phyloP scores from a whole-genome alignment of 2,797 vertebrate species.

The Octomys mimax region DNA sequence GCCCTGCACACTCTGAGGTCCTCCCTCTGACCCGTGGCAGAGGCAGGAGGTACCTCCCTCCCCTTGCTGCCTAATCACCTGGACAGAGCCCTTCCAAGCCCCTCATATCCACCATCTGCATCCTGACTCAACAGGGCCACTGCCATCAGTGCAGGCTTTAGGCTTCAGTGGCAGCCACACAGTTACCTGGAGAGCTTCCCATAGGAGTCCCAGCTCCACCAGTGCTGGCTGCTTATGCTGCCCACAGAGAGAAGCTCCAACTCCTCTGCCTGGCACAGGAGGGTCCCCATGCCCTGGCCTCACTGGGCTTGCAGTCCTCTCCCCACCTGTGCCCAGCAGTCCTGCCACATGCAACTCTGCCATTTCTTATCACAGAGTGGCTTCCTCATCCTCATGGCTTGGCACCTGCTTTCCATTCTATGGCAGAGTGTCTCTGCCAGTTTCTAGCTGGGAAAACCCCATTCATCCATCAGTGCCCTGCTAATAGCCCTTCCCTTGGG shows the following conservation, averaged over 20 bases:
- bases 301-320: not conserved
- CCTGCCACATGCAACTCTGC: not conserved
- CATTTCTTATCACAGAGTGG: not conserved
- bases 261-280: not conserved
- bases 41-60: not conserved
- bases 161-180: not conserved
- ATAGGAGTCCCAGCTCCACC: not conserved
- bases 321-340: not conserved
- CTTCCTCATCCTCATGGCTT: not conserved
- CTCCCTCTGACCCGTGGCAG: not conserved
- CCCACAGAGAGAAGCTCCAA: not conserved
- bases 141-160: not conserved
- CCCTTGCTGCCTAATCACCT: not conserved
- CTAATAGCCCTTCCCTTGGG: constrained; percentile 19
- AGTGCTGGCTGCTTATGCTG: not conserved
- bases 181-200: not conserved
- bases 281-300: not conserved
- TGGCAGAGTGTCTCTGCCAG: not conserved
- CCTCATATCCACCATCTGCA: not conserved
- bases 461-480: not conserved
- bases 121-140: not conserved
- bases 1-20: not conserved
- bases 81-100: not conserved
- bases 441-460: not conserved
- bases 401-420: not conserved